phyloP scores from a whole-genome alignment of 2,888 invertebrate species.

The Raillietiella orientalis region DNA sequence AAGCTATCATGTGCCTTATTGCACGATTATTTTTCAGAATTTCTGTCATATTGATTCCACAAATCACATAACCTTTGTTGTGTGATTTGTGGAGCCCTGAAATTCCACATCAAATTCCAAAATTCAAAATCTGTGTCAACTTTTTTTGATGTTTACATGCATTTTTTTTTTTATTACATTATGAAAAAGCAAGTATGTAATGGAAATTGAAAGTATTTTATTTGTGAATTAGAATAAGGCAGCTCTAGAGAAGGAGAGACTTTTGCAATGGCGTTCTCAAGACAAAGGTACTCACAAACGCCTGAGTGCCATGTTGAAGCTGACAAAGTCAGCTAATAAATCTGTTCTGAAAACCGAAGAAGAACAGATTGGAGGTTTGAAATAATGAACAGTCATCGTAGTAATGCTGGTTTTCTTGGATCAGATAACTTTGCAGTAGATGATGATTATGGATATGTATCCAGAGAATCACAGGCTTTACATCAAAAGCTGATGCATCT shows the following conservation, averaged over 20 bases:
- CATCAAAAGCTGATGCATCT: not conserved
- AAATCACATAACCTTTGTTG: no score
- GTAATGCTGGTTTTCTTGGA: not conserved
- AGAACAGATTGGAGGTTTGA: no score
- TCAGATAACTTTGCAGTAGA: no score
- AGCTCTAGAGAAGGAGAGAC: slow-evolving; percentile 1
- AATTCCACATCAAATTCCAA: no score
- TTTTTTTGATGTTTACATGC: not conserved
- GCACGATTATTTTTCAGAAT: no score
- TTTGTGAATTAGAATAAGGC: not conserved
- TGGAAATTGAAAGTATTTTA: not conserved
- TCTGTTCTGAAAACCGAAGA: not conserved
- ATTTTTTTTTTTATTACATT: not conserved
- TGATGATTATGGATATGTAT: not conserved
- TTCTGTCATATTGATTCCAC: no score
- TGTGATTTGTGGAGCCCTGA: no score
- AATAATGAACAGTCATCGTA: no score
- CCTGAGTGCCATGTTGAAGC: not conserved
- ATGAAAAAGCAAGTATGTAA: not conserved
- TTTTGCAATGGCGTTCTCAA: not conserved
- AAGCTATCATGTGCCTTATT: no score
- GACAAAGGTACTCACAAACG: not conserved
- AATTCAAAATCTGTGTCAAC: not conserved
- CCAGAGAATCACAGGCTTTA: not conserved
- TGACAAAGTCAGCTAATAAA: slow-evolving; percentile 1